Conservation (phyloP, 2,888 invertebrate species). For the Eretmocerus hayati region DNA sequence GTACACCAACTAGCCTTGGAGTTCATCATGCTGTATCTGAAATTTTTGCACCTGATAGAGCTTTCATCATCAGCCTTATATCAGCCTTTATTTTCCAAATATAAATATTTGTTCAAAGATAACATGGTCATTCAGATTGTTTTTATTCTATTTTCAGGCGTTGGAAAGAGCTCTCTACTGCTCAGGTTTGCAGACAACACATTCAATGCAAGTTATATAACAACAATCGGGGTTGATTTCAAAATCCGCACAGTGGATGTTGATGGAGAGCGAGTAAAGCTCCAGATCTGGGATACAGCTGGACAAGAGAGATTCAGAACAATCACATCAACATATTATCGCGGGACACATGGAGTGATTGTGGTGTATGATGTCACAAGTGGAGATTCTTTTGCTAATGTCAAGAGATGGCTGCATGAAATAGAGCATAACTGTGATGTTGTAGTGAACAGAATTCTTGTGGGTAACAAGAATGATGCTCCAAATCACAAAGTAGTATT, state of each 20-base stretch:
- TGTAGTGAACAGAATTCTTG: constrained; percentile 94
- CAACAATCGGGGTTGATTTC: constrained; percentile 99
- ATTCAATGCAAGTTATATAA: constrained; percentile 95
- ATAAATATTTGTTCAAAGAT: too few relatives aligned
- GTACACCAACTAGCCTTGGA: too few relatives aligned
- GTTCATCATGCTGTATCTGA: too few relatives aligned
- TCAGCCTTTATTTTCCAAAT: too few relatives aligned
- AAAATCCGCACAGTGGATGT: constrained; percentile 95
- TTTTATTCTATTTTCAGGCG: too few relatives aligned
- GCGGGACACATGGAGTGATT: constrained; percentile 98
- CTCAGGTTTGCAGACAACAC: constrained; percentile 97
- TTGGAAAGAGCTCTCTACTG: constrained; percentile 95
- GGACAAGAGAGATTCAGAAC: constrained; percentile 96
- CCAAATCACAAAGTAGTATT: constrained; percentile 92
- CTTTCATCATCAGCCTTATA: too few relatives aligned
- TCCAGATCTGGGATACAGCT: constrained; percentile 98
- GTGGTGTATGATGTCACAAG: constrained; percentile 99
- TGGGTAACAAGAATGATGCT: constrained; percentile 95
- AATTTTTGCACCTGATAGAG: too few relatives aligned
- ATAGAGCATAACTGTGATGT: constrained; percentile 99
- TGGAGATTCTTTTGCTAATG: constrained; percentile 98
- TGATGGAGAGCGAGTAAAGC: constrained; percentile 83
- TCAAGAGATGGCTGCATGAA: constrained; percentile 97
- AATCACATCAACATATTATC: constrained; percentile 97
- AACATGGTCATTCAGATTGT: too few relatives aligned